Base-by-base conservation (phyloP, 2,888 invertebrate species). In the Mesoligia furuncula region DNA sequence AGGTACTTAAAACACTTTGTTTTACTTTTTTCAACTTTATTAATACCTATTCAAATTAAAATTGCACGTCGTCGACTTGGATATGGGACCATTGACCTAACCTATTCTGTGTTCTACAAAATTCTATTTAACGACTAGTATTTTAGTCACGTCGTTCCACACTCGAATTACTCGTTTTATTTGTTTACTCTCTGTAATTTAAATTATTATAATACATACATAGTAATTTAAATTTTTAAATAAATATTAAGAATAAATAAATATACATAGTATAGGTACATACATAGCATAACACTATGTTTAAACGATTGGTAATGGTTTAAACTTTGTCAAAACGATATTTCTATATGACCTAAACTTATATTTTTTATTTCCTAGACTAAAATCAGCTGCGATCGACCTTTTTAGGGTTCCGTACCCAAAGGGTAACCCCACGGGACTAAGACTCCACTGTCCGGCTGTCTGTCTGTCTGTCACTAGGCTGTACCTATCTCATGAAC, bases 21-120 rank as follows among this genome's bases (percentile, higher is more conserved):
- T n/a, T n/a, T n/a, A n/a, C n/a, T n/a, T n/a, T n/a, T n/a, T n/a
- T n/a, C n/a, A n/a, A n/a, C n/a, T n/a, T n/a, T n/a, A n/a, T n/a
- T n/a, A n/a, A n/a, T n/a, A n/a, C n/a, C n/a, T n/a, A n/a, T n/a
- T n/a, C n/a, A n/a, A n/a, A n/a, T n/a, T 68, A 70, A 75, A 59
- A 67, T 62, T 57, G 66, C 54, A 79, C 59, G 62, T 62, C 1
- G 54, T n/a, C n/a, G n/a, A 51, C n/a, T 13, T 45, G 8, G 27
- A 39, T 51, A 79, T 66, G 75, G 36, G 87, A n/a, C 7, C 73
- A 65, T 84, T 84, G 84, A 84, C 84, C 80, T 67, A 27, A 64
- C 39, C 24, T 39, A 59, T 39, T 85, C 62, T 17, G 24, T 39
- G 9, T 61, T 74, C 27, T 54, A 72, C n/a, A n/a, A 15, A 61